Base-by-base conservation (phyloP, 2,113 vertebrate species). In the Nannospalax galili region DNA sequence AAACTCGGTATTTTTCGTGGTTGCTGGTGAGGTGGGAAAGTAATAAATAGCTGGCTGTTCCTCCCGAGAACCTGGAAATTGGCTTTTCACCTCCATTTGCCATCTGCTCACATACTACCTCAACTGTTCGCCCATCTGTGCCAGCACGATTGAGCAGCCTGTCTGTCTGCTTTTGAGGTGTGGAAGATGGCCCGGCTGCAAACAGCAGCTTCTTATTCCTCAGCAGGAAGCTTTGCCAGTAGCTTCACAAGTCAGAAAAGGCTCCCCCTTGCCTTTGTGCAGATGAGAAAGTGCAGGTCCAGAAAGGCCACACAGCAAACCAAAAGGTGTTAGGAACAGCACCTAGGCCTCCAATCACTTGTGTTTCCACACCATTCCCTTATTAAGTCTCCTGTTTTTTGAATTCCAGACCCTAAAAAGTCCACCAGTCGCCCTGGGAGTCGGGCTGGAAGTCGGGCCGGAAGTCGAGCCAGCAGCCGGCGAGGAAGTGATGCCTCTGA, bases 401-500 rank as follows among this genome's bases (percentile, higher is more conserved):
- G 90, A 84, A 94, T 91, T 67, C 16, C 97, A 99, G 99, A 99
- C 86, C 98, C 99, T 0, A 99, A 99, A 74, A 99, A 99, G 77
- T 98, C 99, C 0, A 98, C 98, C 35, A 99, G 99, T 10, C 99
- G 99, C 1, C 99, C 99, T 12, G 98, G 99, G 4, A 99, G 99
- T 97, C 98, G 99, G 0, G 99, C 99, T 0, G 99, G 99, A n/a
- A 99, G 99, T 95, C 98, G 98, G 0, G 94, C 98, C 0, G 99
- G 99, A 1, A 99, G 99, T 97, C 94, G 99, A 1, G 98, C 99
- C 96, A 99, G 99, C 98, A 99, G 99, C 96, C 98, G 99, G 0
- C 97, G 99, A 5, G 99, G 99, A 87, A 99, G 99, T 48, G 99
- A 99, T 1, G 99, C 99, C 82, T 99, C 99, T 0, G 99, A 99